These are phyloP conservation scores for Heteractis magnifica DNA, from an alignment of 92 coral and sea anemone genomes.

Conservation along the genomic window DNA sequence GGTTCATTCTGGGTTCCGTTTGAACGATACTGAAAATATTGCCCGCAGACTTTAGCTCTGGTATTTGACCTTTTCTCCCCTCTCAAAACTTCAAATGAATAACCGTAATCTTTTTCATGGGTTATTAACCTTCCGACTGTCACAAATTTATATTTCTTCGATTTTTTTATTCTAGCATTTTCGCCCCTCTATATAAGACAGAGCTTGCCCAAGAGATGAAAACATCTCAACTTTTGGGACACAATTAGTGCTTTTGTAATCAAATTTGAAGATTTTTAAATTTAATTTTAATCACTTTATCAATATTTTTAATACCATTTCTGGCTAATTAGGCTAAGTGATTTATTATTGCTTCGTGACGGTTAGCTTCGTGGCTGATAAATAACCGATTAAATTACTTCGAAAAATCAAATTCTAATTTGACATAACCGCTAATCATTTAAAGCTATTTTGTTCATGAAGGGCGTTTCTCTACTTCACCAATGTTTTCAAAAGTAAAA, in stretches of 20 bases:
- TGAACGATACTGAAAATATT: constrained; percentile 13
- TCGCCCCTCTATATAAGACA: background rate
- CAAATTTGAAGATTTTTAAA: background rate
- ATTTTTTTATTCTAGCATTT: background rate
- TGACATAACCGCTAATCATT: background rate
- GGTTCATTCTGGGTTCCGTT: constrained; percentile 13
- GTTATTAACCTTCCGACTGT: background rate
- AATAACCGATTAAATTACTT: background rate
- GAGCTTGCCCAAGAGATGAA: background rate
- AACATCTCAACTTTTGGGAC: background rate
- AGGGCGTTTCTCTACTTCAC: background rate
- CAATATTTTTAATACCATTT: background rate
- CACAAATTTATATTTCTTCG: background rate
- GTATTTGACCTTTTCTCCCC: background rate
- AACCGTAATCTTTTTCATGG: background rate
- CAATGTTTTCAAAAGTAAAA: background rate
- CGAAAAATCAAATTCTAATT: background rate
- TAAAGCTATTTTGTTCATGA: background rate
- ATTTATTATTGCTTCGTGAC: background rate
- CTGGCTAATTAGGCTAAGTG: background rate
- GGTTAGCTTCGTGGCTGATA: background rate
- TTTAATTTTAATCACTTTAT: background rate
- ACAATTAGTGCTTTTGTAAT: background rate
- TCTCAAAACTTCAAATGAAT: too few species aligned
- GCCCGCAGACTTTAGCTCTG: background rate